Evolutionary conservation across 2,888 invertebrate genomes (phyloP).

Genomic region (Crocallis elinguaria): DNA sequence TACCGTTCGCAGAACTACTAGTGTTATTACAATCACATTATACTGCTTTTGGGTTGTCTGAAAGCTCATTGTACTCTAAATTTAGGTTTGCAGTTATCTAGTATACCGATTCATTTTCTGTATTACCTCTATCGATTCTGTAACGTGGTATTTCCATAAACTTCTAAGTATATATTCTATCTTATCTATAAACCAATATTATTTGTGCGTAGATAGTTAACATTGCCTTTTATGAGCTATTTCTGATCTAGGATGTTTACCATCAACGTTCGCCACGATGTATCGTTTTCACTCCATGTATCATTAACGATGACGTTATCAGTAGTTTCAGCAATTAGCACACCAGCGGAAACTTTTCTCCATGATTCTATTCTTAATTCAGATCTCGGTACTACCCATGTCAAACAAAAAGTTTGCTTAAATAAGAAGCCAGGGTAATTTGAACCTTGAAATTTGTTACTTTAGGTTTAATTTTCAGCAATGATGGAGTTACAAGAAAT

Average conservation of each 20-base stretch:
- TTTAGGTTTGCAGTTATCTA: too few relatives aligned
- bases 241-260: neutral
- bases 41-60: too few relatives aligned
- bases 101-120: too few relatives aligned
- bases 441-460: neutral
- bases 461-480: conserved; percentile 1
- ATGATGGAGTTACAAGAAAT: conserved; percentile 9
- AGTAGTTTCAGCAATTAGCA: conserved; percentile 33
- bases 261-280: neutral
- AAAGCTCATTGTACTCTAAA: too few relatives aligned
- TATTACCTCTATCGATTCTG: too few relatives aligned
- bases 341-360: conserved; percentile 25
- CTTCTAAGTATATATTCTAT: too few relatives aligned
- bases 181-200: too few relatives aligned
- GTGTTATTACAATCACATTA: too few relatives aligned
- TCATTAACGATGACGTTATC: conserved; percentile 27
- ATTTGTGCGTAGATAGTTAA: too few relatives aligned
- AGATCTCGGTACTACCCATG: neutral
- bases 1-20: too few relatives aligned
- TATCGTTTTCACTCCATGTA: neutral
- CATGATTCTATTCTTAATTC: conserved; percentile 22
- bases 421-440: neutral
- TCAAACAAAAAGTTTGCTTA: neutral
- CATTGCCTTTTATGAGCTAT: neutral
- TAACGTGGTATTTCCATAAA: too few relatives aligned